phyloP scores from a whole-genome alignment of 2,113 vertebrate genomes.

The Zosterops pallidus region DNA sequence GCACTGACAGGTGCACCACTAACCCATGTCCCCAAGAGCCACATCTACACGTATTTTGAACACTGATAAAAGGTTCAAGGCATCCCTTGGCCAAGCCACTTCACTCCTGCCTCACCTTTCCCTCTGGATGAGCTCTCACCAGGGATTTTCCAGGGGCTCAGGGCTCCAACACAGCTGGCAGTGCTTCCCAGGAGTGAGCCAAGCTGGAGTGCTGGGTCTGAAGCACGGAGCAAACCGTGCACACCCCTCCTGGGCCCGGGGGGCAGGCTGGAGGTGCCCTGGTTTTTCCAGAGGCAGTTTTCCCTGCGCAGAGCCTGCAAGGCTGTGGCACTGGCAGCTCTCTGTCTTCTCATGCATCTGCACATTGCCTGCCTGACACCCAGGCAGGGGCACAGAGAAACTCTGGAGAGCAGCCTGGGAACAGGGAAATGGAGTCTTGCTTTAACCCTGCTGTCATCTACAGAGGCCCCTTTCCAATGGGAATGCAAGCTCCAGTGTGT shows the following conservation, averaged over 20 bases:
- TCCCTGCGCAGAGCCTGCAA: neutral
- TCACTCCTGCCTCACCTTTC: neutral
- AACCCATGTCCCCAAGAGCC: neutral
- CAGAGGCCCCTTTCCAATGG: neutral
- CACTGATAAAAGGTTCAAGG: neutral
- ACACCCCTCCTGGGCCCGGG: fast-evolving
- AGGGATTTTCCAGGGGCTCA: neutral
- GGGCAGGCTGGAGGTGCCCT: neutral
- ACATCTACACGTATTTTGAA: neutral
- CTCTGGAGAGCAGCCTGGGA: neutral
- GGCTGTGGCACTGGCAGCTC: neutral
- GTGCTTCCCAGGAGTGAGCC: neutral
- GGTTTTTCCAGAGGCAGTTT: neutral
- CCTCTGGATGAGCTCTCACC: neutral
- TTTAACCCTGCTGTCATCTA: neutral
- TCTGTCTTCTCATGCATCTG: neutral
- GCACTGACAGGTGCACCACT: neutral
- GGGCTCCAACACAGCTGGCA: fast-evolving
- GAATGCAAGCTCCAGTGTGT: neutral
- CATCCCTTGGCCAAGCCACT: neutral
- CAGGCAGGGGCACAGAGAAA: neutral
- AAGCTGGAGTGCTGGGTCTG: neutral
- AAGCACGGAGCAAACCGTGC: neutral
- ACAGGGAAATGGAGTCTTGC: fast-evolving
- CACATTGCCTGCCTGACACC: neutral